Evolutionary conservation across 2,797 vertebrate genomes (phyloP).

Genomic region (Gadopsis bispinosus): DNA sequence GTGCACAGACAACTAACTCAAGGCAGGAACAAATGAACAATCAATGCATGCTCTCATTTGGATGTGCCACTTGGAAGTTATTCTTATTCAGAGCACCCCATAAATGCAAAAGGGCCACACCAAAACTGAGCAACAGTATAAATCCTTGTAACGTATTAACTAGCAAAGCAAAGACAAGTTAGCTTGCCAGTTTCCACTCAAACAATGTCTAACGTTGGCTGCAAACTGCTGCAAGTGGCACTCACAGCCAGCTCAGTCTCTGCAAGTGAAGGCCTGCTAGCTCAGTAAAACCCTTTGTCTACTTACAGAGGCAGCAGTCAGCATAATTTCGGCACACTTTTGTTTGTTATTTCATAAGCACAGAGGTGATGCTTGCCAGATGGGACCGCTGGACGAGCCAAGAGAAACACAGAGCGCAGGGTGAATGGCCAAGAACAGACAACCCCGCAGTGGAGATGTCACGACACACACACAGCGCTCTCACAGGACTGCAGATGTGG

Average conservation of each 20-base stretch:
- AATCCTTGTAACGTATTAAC: slow-evolving; percentile 19
- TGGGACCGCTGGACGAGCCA: slow-evolving; percentile 67
- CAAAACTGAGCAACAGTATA: not conserved
- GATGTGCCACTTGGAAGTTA: slow-evolving; percentile 1
- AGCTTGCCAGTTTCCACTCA: not conserved
- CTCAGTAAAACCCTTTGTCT: slow-evolving; percentile 44
- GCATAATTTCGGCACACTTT: slow-evolving; percentile 58
- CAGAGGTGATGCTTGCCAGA: slow-evolving; percentile 71
- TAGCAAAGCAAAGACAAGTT: slow-evolving; percentile 12
- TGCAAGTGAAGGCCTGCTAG: slow-evolving; percentile 25
- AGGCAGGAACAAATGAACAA: slow-evolving; percentile 9
- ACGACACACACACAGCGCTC: slow-evolving; percentile 46
- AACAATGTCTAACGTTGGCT: not conserved
- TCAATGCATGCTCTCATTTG: not conserved
- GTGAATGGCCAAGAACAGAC: slow-evolving; percentile 57
- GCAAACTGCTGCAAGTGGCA: not conserved
- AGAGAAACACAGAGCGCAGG: slow-evolving; percentile 66
- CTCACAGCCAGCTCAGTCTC: not conserved
- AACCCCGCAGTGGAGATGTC: slow-evolving; percentile 51
- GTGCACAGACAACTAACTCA: not conserved
- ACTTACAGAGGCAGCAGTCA: slow-evolving; percentile 55
- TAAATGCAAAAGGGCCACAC: slow-evolving; percentile 20
- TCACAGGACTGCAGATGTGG: slow-evolving; percentile 61
- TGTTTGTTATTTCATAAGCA: slow-evolving; percentile 77
- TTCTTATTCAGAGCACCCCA: slow-evolving; percentile 18